Percentiles rank a stretch among this genome's conserved stretches.
Evolutionary conservation across 2,888 invertebrate species (phyloP).

Genomic region (Lordiphosa andalusiaca): DNA sequence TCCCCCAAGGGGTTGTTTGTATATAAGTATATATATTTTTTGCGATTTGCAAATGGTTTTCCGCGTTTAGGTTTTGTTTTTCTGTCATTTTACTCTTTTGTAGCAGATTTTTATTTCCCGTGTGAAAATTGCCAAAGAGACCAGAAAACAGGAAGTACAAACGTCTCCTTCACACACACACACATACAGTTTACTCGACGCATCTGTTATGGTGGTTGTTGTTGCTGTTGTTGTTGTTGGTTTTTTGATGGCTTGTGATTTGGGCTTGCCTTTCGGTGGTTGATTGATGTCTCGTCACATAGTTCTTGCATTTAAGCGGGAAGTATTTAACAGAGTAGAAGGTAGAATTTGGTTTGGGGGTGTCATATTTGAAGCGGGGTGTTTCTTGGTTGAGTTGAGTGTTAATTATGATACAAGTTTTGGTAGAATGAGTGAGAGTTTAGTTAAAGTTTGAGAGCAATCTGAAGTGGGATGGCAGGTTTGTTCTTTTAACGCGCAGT

Average conservation of each 20-base stretch:
- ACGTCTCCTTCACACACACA: constrained; percentile 1
- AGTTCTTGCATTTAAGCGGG: constrained; percentile 3
- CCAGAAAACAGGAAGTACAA: constrained; percentile 9
- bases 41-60: constrained; percentile 74
- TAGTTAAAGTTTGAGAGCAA: too few species aligned
- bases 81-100: constrained; percentile 60
- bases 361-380: too few species aligned
- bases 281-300: constrained; percentile 51
- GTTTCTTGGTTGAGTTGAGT: too few species aligned
- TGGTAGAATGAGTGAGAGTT: too few species aligned
- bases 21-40: constrained; percentile 7
- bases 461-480: too few species aligned
- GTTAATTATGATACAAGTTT: too few species aligned
- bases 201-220: constrained; percentile 38
- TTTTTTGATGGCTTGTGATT: constrained; percentile 59
- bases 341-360: too few species aligned
- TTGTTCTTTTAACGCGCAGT: too few species aligned
- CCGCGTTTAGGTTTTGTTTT: constrained; percentile 74
- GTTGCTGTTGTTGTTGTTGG: constrained; percentile 9
- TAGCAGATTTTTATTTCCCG: constrained; percentile 73
- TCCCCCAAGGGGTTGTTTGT: constrained; percentile 6
- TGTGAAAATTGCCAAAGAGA: constrained; percentile 64
- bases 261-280: constrained; percentile 65
- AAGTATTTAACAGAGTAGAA: too few species aligned
- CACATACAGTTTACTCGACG: constrained; percentile 35